These are phyloP conservation scores for Drosophila mimica DNA, from an alignment of 2,888 invertebrate species.

Conservation along the genomic window DNA sequence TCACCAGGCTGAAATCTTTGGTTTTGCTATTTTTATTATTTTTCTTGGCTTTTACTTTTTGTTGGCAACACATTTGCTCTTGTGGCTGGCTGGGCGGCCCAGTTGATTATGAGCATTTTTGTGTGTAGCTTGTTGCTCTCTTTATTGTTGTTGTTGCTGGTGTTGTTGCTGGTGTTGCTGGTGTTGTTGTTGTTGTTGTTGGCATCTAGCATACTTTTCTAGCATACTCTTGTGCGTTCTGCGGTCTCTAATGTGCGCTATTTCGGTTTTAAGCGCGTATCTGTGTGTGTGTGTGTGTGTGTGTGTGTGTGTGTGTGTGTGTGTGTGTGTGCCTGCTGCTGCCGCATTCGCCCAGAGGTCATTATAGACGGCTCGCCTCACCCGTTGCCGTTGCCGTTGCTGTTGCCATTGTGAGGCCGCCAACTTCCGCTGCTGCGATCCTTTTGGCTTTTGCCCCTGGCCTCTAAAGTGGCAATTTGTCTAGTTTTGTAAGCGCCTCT, in stretches of 20 bases:
- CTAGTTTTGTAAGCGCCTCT: constrained; percentile 81
- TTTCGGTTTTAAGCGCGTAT: constrained; percentile 69
- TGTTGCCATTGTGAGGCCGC: constrained; percentile 38
- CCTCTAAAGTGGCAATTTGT: constrained; percentile 82
- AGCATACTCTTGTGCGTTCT: constrained; percentile 58
- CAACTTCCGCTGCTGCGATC: constrained; percentile 56
- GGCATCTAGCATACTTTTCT: constrained; percentile 50
- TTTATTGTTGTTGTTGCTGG: constrained; percentile 12
- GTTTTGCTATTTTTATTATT: constrained; percentile 55
- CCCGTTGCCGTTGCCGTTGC: constrained; percentile 23
- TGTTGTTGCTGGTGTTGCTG: constrained; percentile 4
- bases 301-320: constrained; percentile 14
- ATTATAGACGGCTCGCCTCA: constrained; percentile 62
- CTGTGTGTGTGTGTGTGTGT: constrained; percentile 18
- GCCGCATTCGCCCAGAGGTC: constrained; percentile 73
- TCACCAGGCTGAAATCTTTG: constrained; percentile 62
- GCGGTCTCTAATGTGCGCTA: constrained; percentile 78
- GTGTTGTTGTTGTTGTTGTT: constrained; percentile 31
- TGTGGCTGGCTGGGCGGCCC: constrained; percentile 24
- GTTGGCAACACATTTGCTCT: constrained; percentile 16
- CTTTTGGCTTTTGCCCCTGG: constrained; percentile 54
- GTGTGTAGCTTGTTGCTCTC: constrained; percentile 42
- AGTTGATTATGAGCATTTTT: constrained; percentile 67
- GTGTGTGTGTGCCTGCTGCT: constrained; percentile 11
- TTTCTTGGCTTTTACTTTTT: constrained; percentile 36